Evolutionary conservation across 2,888 invertebrate species (phyloP), one percentile per base, ranked within the genome.

Genomic region (Pasiphila rectangulata): DNA sequence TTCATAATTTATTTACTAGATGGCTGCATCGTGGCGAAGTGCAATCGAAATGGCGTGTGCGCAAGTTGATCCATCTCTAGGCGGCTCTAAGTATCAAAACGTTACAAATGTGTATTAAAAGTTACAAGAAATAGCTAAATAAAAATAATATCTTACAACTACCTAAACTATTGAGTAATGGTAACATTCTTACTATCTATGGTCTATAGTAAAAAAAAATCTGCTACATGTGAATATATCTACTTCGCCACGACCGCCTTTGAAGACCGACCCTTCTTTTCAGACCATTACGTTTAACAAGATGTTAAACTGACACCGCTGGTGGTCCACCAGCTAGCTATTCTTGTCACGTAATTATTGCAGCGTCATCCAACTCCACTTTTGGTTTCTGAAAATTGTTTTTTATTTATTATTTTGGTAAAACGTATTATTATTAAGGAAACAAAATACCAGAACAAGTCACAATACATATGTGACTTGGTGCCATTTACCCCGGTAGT

Each of bases 211-310:
- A n/a, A n/a, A 35, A 21, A 15, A 32, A 35, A 19, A 10, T 39
- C 17, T 45, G 16, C 40, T 42, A 51, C 23, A 41, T 46, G 55
- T 56, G 51, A 53, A 30, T 38, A 38, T 30, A 46, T 51, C 49
- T 56, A 34, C 54, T 54, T 56, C 48, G 58, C 58, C 55, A 46
- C 51, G 35, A 20, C 38, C 35, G 44, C 44, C 36, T 15, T 17
- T 36, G 17, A 39, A 23, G 19, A 34, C 44, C 50, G 50, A 39
- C 47, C 20, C 25, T 39, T 46, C 46, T 21, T 7, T 39, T 34
- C 50, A 45, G 42, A 51, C 29, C 34, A 46, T 34, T 38, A 46
- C 34, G 21, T 37, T 38, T 38, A 25, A 34, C 42, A 12, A 23
- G 30, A 20, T 49, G 44, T 40, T 13, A 13, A 7, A 32, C 21